Percentiles rank a stretch among this genome's conserved stretches.
Evolutionary conservation across 2,113 vertebrate species (phyloP).

Genomic region (Platysteira castanea): DNA sequence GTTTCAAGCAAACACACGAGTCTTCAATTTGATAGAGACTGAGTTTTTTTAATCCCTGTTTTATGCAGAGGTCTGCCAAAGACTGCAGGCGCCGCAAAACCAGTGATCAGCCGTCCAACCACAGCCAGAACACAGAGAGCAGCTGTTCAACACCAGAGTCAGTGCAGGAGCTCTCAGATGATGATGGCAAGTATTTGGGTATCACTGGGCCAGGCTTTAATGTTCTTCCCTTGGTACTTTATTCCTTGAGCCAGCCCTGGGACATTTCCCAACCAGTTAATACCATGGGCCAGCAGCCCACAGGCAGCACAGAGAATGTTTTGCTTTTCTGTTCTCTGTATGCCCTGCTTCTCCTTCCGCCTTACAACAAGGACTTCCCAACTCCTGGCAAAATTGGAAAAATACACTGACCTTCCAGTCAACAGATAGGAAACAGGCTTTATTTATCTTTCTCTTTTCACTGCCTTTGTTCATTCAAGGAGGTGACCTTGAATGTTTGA

Average conservation of each 20-base stretch:
- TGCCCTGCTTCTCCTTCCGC: not conserved
- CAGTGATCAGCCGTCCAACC: constrained; percentile 90
- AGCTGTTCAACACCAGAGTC: constrained; percentile 93
- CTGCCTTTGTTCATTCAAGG: not conserved
- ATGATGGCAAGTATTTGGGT: constrained; percentile 75
- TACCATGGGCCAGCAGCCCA: not conserved
- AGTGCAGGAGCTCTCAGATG: constrained; percentile 89
- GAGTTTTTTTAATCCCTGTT: not conserved
- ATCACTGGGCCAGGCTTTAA: not conserved
- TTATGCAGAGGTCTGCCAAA: constrained; percentile 56
- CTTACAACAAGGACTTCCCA: not conserved
- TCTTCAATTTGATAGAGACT: not conserved
- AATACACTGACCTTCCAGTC: not conserved
- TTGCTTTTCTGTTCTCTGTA: not conserved
- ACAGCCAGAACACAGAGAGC: constrained; percentile 94
- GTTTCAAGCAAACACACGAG: not conserved
- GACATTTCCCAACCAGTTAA: not conserved
- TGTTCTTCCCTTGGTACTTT: not conserved
- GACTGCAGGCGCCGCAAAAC: constrained; percentile 82
- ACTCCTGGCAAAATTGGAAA: not conserved
- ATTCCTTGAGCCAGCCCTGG: not conserved
- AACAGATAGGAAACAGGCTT: not conserved
- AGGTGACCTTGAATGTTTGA: not conserved
- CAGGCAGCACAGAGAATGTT: not conserved
- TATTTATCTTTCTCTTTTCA: not conserved